These are phyloP conservation scores for Pseudochirops cupreus DNA, from an alignment of 2,797 vertebrate genomes.

Conservation along the genomic window DNA sequence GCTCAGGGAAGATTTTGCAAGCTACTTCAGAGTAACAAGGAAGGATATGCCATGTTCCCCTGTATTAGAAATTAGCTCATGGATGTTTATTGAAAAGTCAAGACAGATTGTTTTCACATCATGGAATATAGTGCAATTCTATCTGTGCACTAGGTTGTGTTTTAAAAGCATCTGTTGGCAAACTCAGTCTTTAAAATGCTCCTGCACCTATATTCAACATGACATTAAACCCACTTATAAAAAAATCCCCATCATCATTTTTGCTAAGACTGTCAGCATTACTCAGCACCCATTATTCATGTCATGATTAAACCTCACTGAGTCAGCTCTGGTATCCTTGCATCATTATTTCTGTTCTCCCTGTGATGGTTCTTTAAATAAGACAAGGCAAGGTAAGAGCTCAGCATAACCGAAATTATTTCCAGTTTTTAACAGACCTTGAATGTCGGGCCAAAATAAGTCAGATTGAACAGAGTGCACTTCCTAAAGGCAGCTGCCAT, in stretches of 20 bases:
- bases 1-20: slow-evolving; percentile 20
- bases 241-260: slow-evolving; percentile 5
- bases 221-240: slow-evolving; percentile 41
- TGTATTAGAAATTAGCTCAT: slow-evolving; percentile 7
- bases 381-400: not conserved
- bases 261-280: slow-evolving; percentile 50
- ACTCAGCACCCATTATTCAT: slow-evolving; percentile 38
- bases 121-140: slow-evolving; percentile 29
- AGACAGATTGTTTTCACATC: slow-evolving; percentile 44
- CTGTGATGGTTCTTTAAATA: slow-evolving; percentile 47
- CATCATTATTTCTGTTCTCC: not conserved
- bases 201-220: slow-evolving; percentile 19
- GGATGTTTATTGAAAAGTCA: slow-evolving; percentile 39
- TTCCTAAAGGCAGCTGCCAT: slow-evolving; percentile 2
- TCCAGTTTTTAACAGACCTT: slow-evolving; percentile 42
- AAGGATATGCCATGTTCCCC: not conserved
- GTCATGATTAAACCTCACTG: slow-evolving; percentile 44
- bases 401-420: slow-evolving; percentile 15
- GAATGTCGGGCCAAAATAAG: slow-evolving; percentile 10
- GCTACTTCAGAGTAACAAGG: slow-evolving; percentile 23
- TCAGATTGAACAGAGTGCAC: not conserved
- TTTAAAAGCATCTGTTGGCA: slow-evolving; percentile 48
- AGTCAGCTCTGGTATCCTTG: slow-evolving; percentile 19
- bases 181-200: slow-evolving; percentile 43
- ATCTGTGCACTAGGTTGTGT: not conserved